Conservation (phyloP, 2,888 invertebrate genomes). For the Himalopsyche japonica region DNA sequence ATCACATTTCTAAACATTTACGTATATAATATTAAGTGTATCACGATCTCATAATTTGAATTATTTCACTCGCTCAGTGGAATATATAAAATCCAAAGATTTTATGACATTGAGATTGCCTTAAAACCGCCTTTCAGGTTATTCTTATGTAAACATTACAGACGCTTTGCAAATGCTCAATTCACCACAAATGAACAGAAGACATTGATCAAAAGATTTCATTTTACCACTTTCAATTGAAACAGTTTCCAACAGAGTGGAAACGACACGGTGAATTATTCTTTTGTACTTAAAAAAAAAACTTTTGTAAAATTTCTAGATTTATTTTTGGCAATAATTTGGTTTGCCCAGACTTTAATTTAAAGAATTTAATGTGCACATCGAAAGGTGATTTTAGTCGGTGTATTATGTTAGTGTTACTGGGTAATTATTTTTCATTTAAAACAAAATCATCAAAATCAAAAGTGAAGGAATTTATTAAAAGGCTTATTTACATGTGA, state of each 20-base stretch:
- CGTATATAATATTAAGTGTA: too few species aligned
- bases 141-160: neutral
- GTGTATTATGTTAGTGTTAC: neutral
- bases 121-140: neutral
- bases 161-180: neutral
- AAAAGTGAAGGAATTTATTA: too few species aligned
- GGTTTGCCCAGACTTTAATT: neutral
- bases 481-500: too few species aligned
- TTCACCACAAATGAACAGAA: neutral
- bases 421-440: neutral
- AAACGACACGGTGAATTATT: neutral
- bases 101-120: neutral
- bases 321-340: neutral
- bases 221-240: neutral
- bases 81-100: too few species aligned
- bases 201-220: neutral
- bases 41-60: too few species aligned
- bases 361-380: neutral
- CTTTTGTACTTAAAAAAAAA: neutral
- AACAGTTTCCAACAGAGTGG: neutral
- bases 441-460: too few species aligned
- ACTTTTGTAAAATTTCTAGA: neutral
- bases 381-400: neutral
- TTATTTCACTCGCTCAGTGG: too few species aligned
- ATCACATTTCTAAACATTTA: too few species aligned